Conservation (phyloP, 2,888 invertebrate species). For the Camptogramma bilineatum region DNA sequence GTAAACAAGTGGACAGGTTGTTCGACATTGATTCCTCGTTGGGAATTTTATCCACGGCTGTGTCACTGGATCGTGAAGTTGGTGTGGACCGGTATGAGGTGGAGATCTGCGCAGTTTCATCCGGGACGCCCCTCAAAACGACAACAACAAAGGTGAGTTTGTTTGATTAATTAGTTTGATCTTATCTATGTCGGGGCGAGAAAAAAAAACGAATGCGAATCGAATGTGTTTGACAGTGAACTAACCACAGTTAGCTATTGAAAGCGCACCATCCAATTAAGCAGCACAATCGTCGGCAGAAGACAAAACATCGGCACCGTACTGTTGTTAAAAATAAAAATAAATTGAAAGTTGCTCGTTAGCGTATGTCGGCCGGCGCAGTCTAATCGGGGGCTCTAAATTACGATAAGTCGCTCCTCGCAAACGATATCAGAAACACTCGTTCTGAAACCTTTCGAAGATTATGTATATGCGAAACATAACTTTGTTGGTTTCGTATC, state of each 20-base stretch:
- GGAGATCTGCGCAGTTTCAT: slow-evolving; percentile 93
- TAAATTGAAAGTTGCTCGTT: slow-evolving; percentile 81
- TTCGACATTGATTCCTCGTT: slow-evolving; percentile 96
- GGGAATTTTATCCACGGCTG: slow-evolving; percentile 95
- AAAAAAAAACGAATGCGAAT: slow-evolving; percentile 47
- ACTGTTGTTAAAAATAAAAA: slow-evolving; percentile 77
- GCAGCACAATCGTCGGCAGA: slow-evolving; percentile 72
- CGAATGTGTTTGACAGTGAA: slow-evolving; percentile 52
- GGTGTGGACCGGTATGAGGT: slow-evolving; percentile 93
- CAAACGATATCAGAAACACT: slow-evolving; percentile 77
- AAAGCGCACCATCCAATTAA: slow-evolving; percentile 76
- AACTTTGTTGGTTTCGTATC: slow-evolving; percentile 68
- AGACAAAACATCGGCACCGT: slow-evolving; percentile 78
- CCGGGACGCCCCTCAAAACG: slow-evolving; percentile 89
- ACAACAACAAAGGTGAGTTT: slow-evolving; percentile 92
- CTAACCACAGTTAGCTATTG: slow-evolving; percentile 56
- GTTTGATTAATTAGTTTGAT: slow-evolving; percentile 25
- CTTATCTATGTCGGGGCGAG: slow-evolving; percentile 17
- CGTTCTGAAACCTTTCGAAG: slow-evolving; percentile 74
- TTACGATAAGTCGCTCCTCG: slow-evolving; percentile 80
- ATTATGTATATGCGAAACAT: slow-evolving; percentile 71
- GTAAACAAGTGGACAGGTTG: slow-evolving; percentile 92
- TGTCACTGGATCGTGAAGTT: slow-evolving; percentile 92
- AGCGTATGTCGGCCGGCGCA: slow-evolving; percentile 75
- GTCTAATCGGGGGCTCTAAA: slow-evolving; percentile 83